Conservation (phyloP, 1,140 invertebrate species). For the Apocrypta bakeri region DNA sequence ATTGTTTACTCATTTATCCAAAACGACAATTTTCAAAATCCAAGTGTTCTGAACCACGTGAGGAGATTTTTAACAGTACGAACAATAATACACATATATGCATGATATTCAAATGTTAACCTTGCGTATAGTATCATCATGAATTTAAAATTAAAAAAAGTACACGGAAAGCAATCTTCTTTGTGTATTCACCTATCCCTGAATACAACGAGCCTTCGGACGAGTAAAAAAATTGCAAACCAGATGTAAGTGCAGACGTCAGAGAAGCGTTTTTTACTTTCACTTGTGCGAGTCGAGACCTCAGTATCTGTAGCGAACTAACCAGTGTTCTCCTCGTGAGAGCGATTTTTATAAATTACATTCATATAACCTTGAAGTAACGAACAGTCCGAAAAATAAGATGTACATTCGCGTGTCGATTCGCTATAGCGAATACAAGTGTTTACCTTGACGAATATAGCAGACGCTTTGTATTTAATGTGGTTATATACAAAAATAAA, state of each 20-base stretch:
- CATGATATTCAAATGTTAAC: no score
- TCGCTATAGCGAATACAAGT: background rate
- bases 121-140: no score
- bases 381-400: background rate
- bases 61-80: no score
- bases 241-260: background rate
- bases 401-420: background rate
- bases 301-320: background rate
- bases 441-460: no score
- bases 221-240: background rate
- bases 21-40: no score
- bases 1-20: no score
- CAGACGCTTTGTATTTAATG: no score
- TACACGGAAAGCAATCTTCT: background rate
- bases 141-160: background rate
- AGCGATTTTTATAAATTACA: background rate
- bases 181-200: background rate
- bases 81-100: no score
- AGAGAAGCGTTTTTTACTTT: background rate
- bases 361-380: background rate
- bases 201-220: background rate
- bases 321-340: background rate
- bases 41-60: no score
- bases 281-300: background rate
- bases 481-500: no score